Evolutionary conservation across 2,113 vertebrate genomes (phyloP).

Genomic region (Probosciger aterrimus): DNA sequence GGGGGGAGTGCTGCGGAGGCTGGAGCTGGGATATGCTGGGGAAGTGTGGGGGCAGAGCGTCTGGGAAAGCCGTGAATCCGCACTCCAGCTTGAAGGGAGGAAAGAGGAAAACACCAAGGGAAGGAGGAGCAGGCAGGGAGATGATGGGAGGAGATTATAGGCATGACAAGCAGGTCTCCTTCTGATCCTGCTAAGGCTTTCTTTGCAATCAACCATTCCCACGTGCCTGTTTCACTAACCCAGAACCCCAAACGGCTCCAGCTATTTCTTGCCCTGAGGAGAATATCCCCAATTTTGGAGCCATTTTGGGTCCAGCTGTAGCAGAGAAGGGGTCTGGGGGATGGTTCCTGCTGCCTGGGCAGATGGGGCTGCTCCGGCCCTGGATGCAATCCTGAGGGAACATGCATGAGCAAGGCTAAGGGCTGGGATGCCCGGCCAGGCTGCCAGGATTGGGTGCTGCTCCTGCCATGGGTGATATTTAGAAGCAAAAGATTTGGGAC

Average conservation of each 20-base stretch:
- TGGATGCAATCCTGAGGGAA: not conserved
- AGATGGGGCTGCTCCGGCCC: not conserved
- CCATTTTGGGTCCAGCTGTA: not conserved
- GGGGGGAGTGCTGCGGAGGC: not conserved
- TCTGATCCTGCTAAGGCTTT: not conserved
- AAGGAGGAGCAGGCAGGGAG: not conserved
- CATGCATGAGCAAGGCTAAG: not conserved
- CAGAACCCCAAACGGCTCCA: not conserved
- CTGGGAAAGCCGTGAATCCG: constrained; percentile 36
- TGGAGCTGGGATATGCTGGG: not conserved
- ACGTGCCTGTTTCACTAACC: accelerated
- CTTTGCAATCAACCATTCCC: not conserved
- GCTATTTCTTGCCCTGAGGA: not conserved
- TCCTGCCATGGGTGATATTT: not conserved
- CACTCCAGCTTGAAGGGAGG: not conserved
- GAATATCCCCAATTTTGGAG: not conserved
- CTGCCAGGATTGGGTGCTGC: not conserved
- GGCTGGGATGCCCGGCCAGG: not conserved
- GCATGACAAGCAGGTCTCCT: not conserved
- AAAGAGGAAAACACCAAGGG: not conserved
- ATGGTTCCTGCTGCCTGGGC: accelerated
- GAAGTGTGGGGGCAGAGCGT: not conserved
- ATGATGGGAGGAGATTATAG: not conserved
- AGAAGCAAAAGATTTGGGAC: not conserved
- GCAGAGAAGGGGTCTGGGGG: not conserved